Conservation (phyloP, 2,888 invertebrate species). For the Homarus gammarus region DNA sequence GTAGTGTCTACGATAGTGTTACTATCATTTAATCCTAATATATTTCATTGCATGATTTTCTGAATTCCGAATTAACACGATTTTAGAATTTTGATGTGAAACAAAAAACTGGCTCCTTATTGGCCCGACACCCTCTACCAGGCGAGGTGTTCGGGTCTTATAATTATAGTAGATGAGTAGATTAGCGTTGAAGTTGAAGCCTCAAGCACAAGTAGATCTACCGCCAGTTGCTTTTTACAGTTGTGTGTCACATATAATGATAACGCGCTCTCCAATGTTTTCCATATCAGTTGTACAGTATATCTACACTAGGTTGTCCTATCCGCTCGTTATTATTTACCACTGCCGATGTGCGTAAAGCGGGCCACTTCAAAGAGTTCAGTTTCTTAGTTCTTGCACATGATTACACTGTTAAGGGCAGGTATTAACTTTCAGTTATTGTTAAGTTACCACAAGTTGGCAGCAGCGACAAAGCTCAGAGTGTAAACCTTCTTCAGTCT, state of each 20-base stretch:
- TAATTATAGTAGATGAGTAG: background rate
- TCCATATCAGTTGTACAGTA: no score
- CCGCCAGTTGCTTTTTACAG: conserved; percentile 11
- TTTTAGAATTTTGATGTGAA: conserved; percentile 23
- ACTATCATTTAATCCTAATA: conserved; percentile 7
- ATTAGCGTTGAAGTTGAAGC: conserved; percentile 12
- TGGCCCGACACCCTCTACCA: background rate
- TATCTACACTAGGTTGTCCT: no score
- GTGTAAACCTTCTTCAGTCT: no score
- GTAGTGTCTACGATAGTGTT: conserved; percentile 2
- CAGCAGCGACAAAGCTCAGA: no score
- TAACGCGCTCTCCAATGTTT: no score
- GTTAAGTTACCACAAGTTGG: no score
- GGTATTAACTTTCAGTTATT: no score
- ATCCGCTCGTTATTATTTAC: no score
- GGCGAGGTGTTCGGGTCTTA: background rate
- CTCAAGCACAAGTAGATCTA: background rate
- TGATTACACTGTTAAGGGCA: no score
- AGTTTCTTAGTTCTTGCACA: no score
- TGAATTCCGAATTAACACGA: background rate
- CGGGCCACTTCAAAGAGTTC: no score
- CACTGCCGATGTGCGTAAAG: no score
- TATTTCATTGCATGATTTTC: conserved; percentile 16
- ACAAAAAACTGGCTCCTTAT: background rate
- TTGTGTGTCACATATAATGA: background rate